Base-by-base conservation (phyloP, 2,888 invertebrate genomes). In the Ischnus inquisitorius region DNA sequence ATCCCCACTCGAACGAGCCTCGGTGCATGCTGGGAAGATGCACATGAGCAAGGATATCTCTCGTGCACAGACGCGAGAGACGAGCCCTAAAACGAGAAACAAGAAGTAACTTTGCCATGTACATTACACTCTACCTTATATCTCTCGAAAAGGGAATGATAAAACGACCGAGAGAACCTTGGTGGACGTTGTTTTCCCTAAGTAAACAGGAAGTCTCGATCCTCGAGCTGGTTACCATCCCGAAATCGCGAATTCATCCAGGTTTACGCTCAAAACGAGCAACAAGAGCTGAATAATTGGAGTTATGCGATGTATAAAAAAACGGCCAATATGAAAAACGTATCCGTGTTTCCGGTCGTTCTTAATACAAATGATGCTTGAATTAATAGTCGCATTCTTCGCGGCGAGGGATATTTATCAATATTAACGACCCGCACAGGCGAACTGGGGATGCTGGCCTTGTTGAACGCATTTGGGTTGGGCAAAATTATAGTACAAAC, bases 371-470 rank as follows among this genome's bases (percentile, higher is more conserved):
- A 28, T 60, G 4, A 60, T 25, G 3, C 1, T 28, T 28, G 28
- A 28, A 28, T 60, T 60, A 28, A 34, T 6, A 28, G 25, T 60
- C 1, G n/a, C 3, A 60, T 28, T 60, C 25, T 14, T 25, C 60
- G 28, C 25, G 22, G 12, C 19, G 22, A 22, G 4, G 22, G 19
- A 62, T 62, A 62, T 74, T 74, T 74, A 62, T 48, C 46, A 62
- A 60, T 25, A 48, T 62, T 41, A 64, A 74, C 72, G 46, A 19
- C 62, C 39, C 34, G 34, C 8, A 28, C 3, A 60, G 19, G 57
- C 16, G 71, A 82, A 82, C 82, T 78, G 72, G 72, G 57, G 5
- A 39, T 65, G 25, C 48, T 76, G 64, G 76, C 76, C 25, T n/a
- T 65, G 62, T 48, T 10, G 67, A 54, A 72, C 41, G 25, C 57